These are phyloP conservation scores for Anabas testudineus DNA, from an alignment of 2,797 vertebrate genomes.

Conservation along the genomic window DNA sequence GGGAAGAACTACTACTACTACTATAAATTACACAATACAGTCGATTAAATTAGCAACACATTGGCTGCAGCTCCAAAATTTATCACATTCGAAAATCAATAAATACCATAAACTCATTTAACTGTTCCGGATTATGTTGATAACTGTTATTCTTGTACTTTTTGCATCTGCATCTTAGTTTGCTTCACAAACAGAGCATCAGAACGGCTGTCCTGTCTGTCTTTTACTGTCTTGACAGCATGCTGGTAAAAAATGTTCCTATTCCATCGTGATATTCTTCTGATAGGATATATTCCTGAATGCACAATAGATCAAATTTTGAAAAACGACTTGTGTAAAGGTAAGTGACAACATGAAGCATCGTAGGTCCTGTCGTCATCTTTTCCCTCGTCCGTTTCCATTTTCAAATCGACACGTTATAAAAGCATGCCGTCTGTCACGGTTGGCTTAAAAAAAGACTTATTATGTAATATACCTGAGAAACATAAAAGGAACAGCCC, in stretches of 20 bases:
- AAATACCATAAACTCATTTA: too few relatives aligned
- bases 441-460: background rate
- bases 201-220: too few relatives aligned
- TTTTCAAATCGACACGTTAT: background rate
- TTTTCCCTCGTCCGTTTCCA: background rate
- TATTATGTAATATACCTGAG: background rate
- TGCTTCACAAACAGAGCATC: too few relatives aligned
- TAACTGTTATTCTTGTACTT: too few relatives aligned
- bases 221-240: background rate
- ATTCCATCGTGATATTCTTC: background rate
- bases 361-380: background rate
- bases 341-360: background rate
- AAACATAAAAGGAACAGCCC: slow-evolving; percentile 5
- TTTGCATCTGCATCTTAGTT: too few relatives aligned
- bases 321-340: background rate
- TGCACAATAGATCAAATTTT: background rate
- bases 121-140: too few relatives aligned
- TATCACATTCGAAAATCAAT: too few relatives aligned
- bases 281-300: background rate
- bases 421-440: background rate
- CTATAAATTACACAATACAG: too few relatives aligned
- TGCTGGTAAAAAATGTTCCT: background rate
- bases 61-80: too few relatives aligned
- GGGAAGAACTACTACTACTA: too few relatives aligned
- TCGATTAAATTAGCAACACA: too few relatives aligned